Evolutionary conservation across 1,140 invertebrate species (phyloP).

Genomic region (Euura saliciscinereae): DNA sequence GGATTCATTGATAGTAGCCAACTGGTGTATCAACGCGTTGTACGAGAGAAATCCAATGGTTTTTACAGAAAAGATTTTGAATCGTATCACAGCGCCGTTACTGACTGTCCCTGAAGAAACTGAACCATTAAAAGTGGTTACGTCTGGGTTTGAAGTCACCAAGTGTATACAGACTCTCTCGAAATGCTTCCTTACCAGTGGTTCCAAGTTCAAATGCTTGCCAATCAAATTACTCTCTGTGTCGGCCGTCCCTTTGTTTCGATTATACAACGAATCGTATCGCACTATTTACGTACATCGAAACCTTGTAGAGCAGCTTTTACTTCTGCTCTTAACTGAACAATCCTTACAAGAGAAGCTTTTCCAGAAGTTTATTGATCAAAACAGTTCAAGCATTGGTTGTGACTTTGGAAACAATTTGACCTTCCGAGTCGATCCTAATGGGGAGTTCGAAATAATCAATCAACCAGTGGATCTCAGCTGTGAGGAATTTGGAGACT

Average conservation of each 20-base stretch:
- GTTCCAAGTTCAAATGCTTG: slow-evolving; percentile 49
- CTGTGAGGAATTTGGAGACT: slow-evolving; percentile 39
- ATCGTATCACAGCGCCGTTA: slow-evolving; percentile 54
- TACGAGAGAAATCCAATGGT: slow-evolving; percentile 57
- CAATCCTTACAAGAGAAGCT: slow-evolving; percentile 31
- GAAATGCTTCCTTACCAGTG: slow-evolving; percentile 47
- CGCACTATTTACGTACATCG: slow-evolving; percentile 45
- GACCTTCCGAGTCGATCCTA: slow-evolving; percentile 44
- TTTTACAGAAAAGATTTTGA: slow-evolving; percentile 52
- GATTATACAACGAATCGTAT: slow-evolving; percentile 42
- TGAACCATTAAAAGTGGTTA: slow-evolving; percentile 17
- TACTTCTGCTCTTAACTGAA: slow-evolving; percentile 43
- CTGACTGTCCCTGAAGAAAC: slow-evolving; percentile 30
- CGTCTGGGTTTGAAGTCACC: slow-evolving; percentile 44
- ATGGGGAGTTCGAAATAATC: slow-evolving; percentile 46
- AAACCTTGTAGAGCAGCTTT: slow-evolving; percentile 43
- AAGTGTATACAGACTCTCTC: slow-evolving; percentile 49
- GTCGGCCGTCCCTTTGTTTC: slow-evolving; percentile 49
- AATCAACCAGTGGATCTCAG: slow-evolving; percentile 26
- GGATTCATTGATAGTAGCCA: slow-evolving; percentile 58
- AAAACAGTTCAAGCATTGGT: slow-evolving; percentile 22
- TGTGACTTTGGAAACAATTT: slow-evolving; percentile 41
- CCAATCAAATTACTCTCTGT: slow-evolving; percentile 38
- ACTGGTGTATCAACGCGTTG: slow-evolving; percentile 61
- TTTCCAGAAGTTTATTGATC: slow-evolving; percentile 44